Evolutionary conservation across 2,888 invertebrate species (phyloP).

Genomic region (Caenorhabditis sp.): DNA sequence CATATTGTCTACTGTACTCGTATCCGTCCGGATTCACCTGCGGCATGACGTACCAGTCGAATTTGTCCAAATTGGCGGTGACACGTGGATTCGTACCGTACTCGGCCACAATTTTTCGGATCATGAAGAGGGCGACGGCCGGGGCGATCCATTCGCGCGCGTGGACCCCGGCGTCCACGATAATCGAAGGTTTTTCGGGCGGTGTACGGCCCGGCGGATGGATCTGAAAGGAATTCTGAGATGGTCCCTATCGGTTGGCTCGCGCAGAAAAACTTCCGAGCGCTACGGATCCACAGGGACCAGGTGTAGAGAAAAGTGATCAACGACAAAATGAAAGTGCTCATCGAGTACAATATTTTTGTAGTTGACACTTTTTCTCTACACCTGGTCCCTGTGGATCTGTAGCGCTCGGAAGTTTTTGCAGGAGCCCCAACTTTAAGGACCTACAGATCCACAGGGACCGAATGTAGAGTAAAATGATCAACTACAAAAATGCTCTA

Average conservation of each 20-base stretch:
- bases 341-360: no score
- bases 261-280: no score
- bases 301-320: no score
- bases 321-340: no score
- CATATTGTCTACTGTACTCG: slow-evolving; percentile 71
- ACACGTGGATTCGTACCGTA: slow-evolving; percentile 65
- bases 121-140: slow-evolving; percentile 73
- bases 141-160: slow-evolving; percentile 78
- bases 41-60: slow-evolving; percentile 77
- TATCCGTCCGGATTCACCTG: slow-evolving; percentile 78
- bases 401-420: no score
- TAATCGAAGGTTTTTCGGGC: slow-evolving; percentile 70
- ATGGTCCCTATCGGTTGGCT: neutral
- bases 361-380: no score
- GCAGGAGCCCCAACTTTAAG: no score
- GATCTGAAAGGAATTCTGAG: slow-evolving; percentile 26
- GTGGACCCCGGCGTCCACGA: slow-evolving; percentile 77
- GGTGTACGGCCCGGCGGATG: slow-evolving; percentile 36
- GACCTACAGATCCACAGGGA: no score
- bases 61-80: slow-evolving; percentile 67
- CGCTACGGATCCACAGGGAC: no score
- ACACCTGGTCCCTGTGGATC: no score
- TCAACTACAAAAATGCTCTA: no score
- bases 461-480: no score
- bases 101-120: slow-evolving; percentile 67